Conservation (phyloP, 2,797 vertebrate genomes). For the Rhodeus uyekii region DNA sequence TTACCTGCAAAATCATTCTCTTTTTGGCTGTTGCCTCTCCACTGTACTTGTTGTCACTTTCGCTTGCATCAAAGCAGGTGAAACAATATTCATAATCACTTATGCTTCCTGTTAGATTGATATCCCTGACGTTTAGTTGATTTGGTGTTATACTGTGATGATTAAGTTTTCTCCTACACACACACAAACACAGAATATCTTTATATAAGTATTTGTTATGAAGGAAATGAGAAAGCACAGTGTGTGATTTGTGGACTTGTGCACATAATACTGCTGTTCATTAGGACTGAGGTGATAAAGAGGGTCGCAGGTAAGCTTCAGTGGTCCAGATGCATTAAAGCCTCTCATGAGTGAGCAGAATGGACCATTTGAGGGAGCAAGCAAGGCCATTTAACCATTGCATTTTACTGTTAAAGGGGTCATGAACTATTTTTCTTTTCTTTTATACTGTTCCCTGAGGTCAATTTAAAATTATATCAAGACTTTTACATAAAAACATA, state of each 20-base stretch:
- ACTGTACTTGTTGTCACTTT: too few species aligned
- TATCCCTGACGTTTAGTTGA: too few species aligned
- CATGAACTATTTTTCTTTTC: neutral
- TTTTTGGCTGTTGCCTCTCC: too few species aligned
- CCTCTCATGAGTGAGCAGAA: slow-evolving; percentile 1
- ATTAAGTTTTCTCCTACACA: too few species aligned
- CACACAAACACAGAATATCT: too few species aligned
- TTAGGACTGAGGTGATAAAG: slow-evolving; percentile 17
- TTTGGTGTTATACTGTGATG: too few species aligned
- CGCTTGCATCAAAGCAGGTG: too few species aligned
- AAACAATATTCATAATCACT: too few species aligned
- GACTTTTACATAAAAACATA: neutral
- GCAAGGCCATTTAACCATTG: slow-evolving; percentile 32
- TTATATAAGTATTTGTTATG: neutral
- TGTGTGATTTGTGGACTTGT: neutral
- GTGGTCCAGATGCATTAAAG: slow-evolving; percentile 28
- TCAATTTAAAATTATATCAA: too few species aligned
- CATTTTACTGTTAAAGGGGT: neutral
- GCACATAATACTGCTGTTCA: slow-evolving; percentile 8
- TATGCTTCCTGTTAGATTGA: too few species aligned
- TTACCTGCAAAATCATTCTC: too few species aligned
- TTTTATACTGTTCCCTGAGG: neutral
- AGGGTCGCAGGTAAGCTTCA: slow-evolving; percentile 28
- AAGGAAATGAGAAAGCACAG: slow-evolving; percentile 9
- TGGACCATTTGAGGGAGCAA: neutral